Evolutionary conservation across 2,113 vertebrate species (phyloP).

Genomic region (Ctenodactylus gundi): DNA sequence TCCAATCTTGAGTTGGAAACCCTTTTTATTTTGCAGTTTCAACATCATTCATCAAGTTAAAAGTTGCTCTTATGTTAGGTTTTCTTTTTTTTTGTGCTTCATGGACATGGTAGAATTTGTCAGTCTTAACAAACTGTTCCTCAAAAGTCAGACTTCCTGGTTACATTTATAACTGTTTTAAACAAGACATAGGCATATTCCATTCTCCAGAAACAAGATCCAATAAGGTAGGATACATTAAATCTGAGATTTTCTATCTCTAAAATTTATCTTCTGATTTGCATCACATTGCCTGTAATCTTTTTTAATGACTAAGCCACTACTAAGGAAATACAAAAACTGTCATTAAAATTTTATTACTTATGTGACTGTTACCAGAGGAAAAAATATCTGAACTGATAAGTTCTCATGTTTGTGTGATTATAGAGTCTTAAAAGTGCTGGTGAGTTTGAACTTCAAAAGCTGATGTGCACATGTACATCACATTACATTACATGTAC

Average conservation of each 20-base stretch:
- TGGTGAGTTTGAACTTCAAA: background rate
- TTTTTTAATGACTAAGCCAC: background rate
- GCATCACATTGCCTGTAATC: background rate
- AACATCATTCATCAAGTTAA: background rate
- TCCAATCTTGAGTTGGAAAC: background rate
- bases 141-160: background rate
- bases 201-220: too few relatives aligned
- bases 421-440: background rate
- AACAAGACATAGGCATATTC: too few relatives aligned
- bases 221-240: background rate
- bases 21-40: background rate
- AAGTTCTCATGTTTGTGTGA: background rate
- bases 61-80: background rate
- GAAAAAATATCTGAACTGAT: background rate
- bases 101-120: background rate
- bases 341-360: background rate
- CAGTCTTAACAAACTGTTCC: background rate
- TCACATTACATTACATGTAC: background rate
- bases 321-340: background rate
- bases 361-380: background rate
- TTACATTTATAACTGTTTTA: too few relatives aligned
- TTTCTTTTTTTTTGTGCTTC: background rate
- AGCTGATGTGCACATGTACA: background rate
- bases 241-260: background rate
- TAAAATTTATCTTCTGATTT: background rate